Conservation (phyloP, 2,797 vertebrate species). For the Lemur catta region DNA sequence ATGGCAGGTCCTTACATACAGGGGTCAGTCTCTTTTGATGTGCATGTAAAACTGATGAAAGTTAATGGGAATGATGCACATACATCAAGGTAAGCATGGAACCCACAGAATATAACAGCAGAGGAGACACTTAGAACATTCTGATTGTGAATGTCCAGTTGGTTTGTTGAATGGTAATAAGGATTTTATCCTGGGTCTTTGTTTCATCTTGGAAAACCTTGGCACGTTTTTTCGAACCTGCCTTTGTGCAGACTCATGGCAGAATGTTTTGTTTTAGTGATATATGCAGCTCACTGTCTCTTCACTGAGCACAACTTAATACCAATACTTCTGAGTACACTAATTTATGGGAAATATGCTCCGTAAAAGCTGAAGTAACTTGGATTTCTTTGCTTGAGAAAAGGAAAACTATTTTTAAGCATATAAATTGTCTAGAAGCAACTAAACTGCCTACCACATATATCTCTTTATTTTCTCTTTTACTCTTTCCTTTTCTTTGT, state of each 20-base stretch:
- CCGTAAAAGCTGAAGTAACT: neutral
- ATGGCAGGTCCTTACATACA: constrained; percentile 12
- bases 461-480: too few species aligned
- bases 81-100: neutral
- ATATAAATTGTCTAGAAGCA: too few species aligned
- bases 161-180: constrained; percentile 11
- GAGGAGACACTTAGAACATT: constrained; percentile 18
- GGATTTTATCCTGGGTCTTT: neutral
- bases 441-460: too few species aligned
- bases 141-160: neutral
- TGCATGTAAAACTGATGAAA: constrained; percentile 20
- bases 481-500: too few species aligned
- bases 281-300: neutral
- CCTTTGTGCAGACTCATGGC: neutral
- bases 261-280: neutral
- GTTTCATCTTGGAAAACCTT: constrained; percentile 28
- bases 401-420: constrained; percentile 39
- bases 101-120: neutral
- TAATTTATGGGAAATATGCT: neutral
- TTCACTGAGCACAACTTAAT: neutral
- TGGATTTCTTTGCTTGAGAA: constrained; percentile 27
- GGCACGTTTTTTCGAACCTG: neutral
- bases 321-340: neutral
- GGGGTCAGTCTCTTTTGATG: constrained; percentile 8
- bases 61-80: neutral